Conservation (phyloP, 1,140 invertebrate species). For the Polypedilum vanderplanki region DNA sequence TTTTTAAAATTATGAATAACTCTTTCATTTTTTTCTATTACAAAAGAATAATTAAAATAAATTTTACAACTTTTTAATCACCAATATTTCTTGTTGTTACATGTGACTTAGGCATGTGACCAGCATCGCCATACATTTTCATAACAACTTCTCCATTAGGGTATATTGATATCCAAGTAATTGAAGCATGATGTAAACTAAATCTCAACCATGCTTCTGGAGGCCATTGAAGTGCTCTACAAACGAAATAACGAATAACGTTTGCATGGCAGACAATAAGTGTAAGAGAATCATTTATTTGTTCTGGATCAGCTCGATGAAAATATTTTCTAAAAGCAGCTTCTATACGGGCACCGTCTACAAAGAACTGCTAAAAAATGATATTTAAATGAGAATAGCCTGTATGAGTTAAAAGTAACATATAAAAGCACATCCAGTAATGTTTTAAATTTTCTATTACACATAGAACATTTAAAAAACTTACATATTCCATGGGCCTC, state of each 20-base stretch:
- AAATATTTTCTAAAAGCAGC: conserved; percentile 93
- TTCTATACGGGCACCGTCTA: conserved; percentile 94
- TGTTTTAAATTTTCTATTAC: too few species aligned
- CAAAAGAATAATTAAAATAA: neutral
- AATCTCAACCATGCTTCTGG: conserved; percentile 94
- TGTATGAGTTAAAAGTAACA: too few species aligned
- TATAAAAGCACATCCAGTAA: too few species aligned
- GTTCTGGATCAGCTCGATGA: conserved; percentile 73
- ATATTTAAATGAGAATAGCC: too few species aligned
- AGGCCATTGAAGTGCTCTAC: conserved; percentile 94
- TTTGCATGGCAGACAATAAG: conserved; percentile 96
- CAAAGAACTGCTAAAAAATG: conserved; percentile 73
- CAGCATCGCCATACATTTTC: conserved; percentile 74
- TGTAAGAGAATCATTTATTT: conserved; percentile 82
- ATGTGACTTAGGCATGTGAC: conserved; percentile 73
- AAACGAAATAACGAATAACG: conserved; percentile 96
- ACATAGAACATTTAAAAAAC: conserved; percentile 32
- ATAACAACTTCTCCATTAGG: conserved; percentile 81
- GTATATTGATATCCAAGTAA: conserved; percentile 83
- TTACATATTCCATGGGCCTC: conserved; percentile 77
- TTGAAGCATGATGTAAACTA: conserved; percentile 82
- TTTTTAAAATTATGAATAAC: neutral
- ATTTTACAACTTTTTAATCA: neutral
- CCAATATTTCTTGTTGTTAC: neutral
- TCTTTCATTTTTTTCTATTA: neutral